Evolutionary conservation across 2,113 vertebrate genomes (phyloP), one percentile per base, ranked within the genome.

Genomic region (Cyrtonyx montezumae): DNA sequence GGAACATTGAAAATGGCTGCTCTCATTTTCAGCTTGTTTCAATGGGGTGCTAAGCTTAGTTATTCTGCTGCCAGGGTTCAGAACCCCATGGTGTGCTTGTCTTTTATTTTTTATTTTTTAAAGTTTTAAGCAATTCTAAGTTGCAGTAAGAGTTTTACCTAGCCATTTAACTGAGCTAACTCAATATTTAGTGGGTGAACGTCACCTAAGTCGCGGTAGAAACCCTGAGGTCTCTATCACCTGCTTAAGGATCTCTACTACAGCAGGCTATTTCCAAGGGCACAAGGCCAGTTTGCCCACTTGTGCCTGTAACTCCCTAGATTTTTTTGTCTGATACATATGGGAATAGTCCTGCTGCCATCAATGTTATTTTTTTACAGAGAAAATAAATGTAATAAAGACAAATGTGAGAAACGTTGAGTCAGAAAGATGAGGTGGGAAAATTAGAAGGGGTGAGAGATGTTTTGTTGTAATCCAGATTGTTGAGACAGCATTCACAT

Each of bases 1-100:
- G 3, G 78, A 84, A 32, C 88, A 84, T 94, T 96, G 93, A 87
- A 95, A 93, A 94, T 79, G 77, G 96, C 92, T 96, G 88, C 82
- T 77, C 93, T 20, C 68, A 78, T 94, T 96, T 94, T 67, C 62
- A 83, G 61, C 43, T 46, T 85, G 42, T 95, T 97, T 96, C 86
- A 93, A 51, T 11, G 9, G 78, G 61, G 32, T 49, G 28, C 62
- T 88, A 66, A 56, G 48, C 74, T 96, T 96, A 96, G 95, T 95
- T 95, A 92, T 74, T 91, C 90, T 92, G 58, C 56, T 94, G n/a
- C 78, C 62, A 82, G 91, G 92, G 25, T 69, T 89, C 65, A 95
- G 45, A 96, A 67, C 90, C 75, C 67, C 59, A 66, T 75, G 48
- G 76, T 80, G 87, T 32, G 62, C 42, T 40, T 7, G 19, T 63